A percentile compares a stretch with the other conserved stretches of the same genome.
phyloP scores from a whole-genome alignment of 2,888 invertebrate species.

The Sphinx pinastri region DNA sequence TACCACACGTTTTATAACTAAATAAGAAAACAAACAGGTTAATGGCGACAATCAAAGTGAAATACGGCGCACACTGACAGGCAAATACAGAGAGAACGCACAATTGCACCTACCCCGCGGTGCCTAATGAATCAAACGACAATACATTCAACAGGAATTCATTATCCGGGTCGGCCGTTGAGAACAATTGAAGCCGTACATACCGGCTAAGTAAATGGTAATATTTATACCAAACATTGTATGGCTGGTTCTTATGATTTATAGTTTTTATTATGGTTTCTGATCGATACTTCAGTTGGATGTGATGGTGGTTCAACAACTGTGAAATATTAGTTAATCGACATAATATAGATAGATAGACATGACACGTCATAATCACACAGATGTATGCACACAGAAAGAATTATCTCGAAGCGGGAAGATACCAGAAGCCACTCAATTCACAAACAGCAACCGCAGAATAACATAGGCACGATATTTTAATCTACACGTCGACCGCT shows the following conservation, averaged over 20 bases:
- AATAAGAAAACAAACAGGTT: constrained; percentile 15
- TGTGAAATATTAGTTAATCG: too few relatives aligned
- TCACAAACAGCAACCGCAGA: too few relatives aligned
- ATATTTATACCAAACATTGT: neutral
- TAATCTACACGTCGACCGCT: too few relatives aligned
- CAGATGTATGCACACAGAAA: too few relatives aligned
- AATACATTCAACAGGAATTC: constrained; percentile 31
- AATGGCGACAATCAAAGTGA: constrained; percentile 39
- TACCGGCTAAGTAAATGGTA: neutral
- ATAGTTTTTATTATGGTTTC: neutral
- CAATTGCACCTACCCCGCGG: constrained; percentile 49
- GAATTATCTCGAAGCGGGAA: too few relatives aligned
- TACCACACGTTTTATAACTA: neutral
- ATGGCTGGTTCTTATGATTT: neutral
- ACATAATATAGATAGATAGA: too few relatives aligned
- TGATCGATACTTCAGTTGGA: too few relatives aligned
- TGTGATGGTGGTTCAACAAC: too few relatives aligned
- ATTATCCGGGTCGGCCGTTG: constrained; percentile 17
- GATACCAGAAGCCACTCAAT: too few relatives aligned
- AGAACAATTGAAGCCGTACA: constrained; percentile 14
- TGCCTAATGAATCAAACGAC: constrained; percentile 57
- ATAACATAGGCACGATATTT: too few relatives aligned
- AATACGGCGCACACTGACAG: constrained; percentile 31
- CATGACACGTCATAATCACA: too few relatives aligned
- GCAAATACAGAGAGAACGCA: constrained; percentile 39